Percentiles rank a stretch among this genome's conserved stretches.
These are phyloP conservation scores for Felis catus DNA, from an alignment of 2,113 vertebrate species.

Conservation along the genomic window F.catus_Fca126_mat1.0 CM031423.1:67449001-67449500, in stretches of 20 bases:
- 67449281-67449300: background rate
- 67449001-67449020: background rate
- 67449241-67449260: background rate
- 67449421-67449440: background rate
- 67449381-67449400: background rate
- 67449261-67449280: background rate
- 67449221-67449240: background rate
- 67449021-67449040: background rate
- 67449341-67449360: background rate
- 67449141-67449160: background rate
- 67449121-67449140: background rate
- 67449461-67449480: background rate
- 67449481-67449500: too few species aligned
- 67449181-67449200: background rate
- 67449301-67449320: background rate
- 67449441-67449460: background rate
- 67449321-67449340: background rate
- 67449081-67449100: background rate
- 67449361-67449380: background rate
- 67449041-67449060: background rate
- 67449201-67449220: background rate
- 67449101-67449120: background rate
- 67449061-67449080: background rate
- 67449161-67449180: background rate
- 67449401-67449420: background rate